A percentile compares a stretch with the other conserved stretches of the same genome.
Conservation (phyloP, 2,888 invertebrate species). For the Dichetophora obliterata region DNA sequence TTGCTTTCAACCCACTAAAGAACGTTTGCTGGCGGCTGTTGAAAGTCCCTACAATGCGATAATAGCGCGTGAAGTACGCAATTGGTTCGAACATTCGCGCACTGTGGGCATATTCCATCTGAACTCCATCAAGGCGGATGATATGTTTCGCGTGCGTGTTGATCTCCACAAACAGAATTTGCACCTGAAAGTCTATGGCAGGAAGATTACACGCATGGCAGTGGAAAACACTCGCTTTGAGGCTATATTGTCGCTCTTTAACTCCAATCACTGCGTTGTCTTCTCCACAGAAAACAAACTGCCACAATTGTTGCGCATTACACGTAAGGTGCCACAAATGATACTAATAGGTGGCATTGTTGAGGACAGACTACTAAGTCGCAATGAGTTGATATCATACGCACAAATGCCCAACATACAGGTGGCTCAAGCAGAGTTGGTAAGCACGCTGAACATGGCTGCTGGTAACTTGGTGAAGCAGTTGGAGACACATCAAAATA, state of each 20-base stretch:
- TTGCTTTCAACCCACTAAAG: slow-evolving; percentile 70
- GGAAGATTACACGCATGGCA: slow-evolving; percentile 76
- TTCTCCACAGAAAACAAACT: slow-evolving; percentile 79
- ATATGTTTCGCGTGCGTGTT: slow-evolving; percentile 76
- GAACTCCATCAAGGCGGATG: slow-evolving; percentile 79
- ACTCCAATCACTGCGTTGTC: slow-evolving; percentile 76
- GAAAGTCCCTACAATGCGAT: slow-evolving; percentile 81
- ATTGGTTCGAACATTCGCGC: slow-evolving; percentile 79
- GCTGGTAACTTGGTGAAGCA: slow-evolving; percentile 77
- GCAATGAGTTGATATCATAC: slow-evolving; percentile 78
- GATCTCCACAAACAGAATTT: slow-evolving; percentile 77
- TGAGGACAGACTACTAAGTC: slow-evolving; percentile 77
- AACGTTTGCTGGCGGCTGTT: slow-evolving; percentile 58
- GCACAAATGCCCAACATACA: slow-evolving; percentile 77
- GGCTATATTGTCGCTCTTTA: slow-evolving; percentile 75
- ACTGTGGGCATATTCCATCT: slow-evolving; percentile 80
- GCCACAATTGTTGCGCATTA: slow-evolving; percentile 74
- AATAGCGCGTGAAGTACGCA: slow-evolving; percentile 78
- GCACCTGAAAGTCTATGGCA: slow-evolving; percentile 78
- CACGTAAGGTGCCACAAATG: slow-evolving; percentile 80
- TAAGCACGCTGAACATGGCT: slow-evolving; percentile 77
- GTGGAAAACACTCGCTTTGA: slow-evolving; percentile 78
- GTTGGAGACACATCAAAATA: slow-evolving; percentile 78
- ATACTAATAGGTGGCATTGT: slow-evolving; percentile 83
- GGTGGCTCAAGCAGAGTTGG: slow-evolving; percentile 77